A percentile compares a stretch with the other conserved stretches of the same genome.
Conservation (phyloP, 2,888 invertebrate species). For the Lymantria dispar region DNA sequence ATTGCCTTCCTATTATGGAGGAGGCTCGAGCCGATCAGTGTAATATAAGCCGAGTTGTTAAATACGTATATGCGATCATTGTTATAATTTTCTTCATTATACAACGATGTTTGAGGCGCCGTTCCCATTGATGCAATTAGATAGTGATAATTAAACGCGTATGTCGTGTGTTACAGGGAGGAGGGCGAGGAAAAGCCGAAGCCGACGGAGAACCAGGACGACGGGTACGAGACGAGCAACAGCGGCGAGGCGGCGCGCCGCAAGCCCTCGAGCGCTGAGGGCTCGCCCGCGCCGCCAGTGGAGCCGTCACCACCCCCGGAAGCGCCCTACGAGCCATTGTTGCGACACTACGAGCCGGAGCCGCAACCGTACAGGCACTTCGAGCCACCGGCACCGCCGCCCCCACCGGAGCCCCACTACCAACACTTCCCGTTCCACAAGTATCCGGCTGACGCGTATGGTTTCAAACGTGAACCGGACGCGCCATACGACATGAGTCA, state of each 20-base stretch:
- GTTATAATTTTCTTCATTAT: too few relatives aligned
- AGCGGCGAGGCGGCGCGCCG: slow-evolving; percentile 81
- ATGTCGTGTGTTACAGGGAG: slow-evolving; percentile 53
- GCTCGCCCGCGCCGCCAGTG: slow-evolving; percentile 57
- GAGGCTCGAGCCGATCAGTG: too few relatives aligned
- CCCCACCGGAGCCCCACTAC: slow-evolving; percentile 52
- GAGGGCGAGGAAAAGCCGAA: slow-evolving; percentile 79
- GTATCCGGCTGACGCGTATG: slow-evolving; percentile 65
- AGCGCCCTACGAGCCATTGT: slow-evolving; percentile 49
- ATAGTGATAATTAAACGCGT: too few relatives aligned
- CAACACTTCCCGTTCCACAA: slow-evolving; percentile 73
- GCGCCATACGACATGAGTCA: slow-evolving; percentile 76
- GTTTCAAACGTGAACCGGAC: slow-evolving; percentile 68
- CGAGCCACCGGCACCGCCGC: slow-evolving; percentile 51
- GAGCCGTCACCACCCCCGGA: slow-evolving; percentile 52
- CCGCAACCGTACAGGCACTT: slow-evolving; percentile 48
- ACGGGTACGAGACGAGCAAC: slow-evolving; percentile 94
- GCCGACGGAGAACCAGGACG: slow-evolving; percentile 90
- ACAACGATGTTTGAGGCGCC: too few relatives aligned
- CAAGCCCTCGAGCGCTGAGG: slow-evolving; percentile 64
- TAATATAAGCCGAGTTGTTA: too few relatives aligned
- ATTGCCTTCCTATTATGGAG: too few relatives aligned
- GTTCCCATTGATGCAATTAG: too few relatives aligned
- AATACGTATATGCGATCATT: too few relatives aligned
- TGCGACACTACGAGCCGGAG: slow-evolving; percentile 56